Evolutionary conservation across 2,797 vertebrate genomes (phyloP).

Genomic region (Tragelaphus oryx): DNA sequence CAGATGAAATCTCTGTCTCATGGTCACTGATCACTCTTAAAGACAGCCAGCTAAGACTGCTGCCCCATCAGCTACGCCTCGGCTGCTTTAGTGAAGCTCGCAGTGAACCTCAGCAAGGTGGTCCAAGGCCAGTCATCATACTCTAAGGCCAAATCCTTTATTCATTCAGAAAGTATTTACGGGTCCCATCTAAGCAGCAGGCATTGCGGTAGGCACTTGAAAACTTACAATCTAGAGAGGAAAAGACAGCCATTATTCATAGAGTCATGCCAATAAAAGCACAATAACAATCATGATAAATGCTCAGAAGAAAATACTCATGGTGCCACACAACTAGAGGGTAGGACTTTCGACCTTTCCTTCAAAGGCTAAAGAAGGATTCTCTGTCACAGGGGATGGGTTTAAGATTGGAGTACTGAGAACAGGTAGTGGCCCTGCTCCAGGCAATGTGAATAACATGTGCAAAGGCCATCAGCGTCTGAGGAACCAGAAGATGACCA

Average conservation of each 20-base stretch:
- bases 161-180: not conserved
- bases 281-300: not conserved
- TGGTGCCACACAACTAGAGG: rapidly evolving
- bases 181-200: not conserved
- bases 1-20: not conserved
- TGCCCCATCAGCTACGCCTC: not conserved
- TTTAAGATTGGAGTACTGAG: not conserved
- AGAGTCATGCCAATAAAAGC: not conserved
- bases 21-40: not conserved
- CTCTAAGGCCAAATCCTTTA: not conserved
- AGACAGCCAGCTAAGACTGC: not conserved
- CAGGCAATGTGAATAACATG: too few relatives aligned
- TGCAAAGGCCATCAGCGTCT: not conserved
- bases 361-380: not conserved
- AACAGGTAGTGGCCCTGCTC: not conserved
- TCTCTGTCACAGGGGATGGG: not conserved
- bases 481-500: not conserved
- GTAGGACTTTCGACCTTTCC: not conserved
- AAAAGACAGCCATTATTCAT: not conserved
- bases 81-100: not conserved
- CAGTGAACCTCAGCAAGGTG: not conserved
- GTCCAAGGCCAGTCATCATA: not conserved
- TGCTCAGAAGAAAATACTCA: not conserved
- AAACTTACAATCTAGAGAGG: not conserved
- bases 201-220: not conserved